Evolutionary conservation across 2,113 vertebrate genomes (phyloP).

Genomic region (Dromiciops gliroides): DNA sequence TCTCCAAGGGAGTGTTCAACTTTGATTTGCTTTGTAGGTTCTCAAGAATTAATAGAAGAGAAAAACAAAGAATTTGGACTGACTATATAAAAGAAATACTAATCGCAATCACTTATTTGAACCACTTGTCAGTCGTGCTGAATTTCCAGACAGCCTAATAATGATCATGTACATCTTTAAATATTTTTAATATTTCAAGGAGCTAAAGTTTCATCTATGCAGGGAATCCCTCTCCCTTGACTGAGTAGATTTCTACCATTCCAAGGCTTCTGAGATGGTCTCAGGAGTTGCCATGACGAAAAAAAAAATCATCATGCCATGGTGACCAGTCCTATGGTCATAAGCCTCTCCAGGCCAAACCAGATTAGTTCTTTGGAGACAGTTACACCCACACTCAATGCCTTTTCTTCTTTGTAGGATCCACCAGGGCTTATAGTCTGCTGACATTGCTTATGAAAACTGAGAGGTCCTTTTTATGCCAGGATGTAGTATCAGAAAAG

Average conservation of each 20-base stretch:
- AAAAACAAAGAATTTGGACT: background rate
- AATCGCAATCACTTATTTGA: background rate
- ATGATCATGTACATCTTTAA: background rate
- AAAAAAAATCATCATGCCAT: background rate
- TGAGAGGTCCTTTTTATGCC: background rate
- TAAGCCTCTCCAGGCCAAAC: background rate
- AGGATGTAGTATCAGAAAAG: background rate
- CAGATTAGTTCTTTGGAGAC: background rate
- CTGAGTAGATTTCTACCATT: background rate
- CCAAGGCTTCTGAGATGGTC: background rate
- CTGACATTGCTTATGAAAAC: background rate
- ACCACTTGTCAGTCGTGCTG: background rate
- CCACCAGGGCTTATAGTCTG: background rate
- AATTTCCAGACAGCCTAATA: background rate
- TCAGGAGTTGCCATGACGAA: background rate
- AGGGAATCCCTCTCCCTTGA: background rate
- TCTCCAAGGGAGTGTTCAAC: background rate
- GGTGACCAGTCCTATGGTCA: background rate
- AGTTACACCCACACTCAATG: background rate
- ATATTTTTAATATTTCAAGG: background rate
- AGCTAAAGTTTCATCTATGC: background rate
- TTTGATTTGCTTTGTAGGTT: background rate
- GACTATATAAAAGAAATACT: background rate
- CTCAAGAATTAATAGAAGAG: background rate
- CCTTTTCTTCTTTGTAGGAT: background rate